Evolutionary conservation across 2,797 vertebrate genomes (phyloP).

Genomic region (Thaleichthys pacificus): DNA sequence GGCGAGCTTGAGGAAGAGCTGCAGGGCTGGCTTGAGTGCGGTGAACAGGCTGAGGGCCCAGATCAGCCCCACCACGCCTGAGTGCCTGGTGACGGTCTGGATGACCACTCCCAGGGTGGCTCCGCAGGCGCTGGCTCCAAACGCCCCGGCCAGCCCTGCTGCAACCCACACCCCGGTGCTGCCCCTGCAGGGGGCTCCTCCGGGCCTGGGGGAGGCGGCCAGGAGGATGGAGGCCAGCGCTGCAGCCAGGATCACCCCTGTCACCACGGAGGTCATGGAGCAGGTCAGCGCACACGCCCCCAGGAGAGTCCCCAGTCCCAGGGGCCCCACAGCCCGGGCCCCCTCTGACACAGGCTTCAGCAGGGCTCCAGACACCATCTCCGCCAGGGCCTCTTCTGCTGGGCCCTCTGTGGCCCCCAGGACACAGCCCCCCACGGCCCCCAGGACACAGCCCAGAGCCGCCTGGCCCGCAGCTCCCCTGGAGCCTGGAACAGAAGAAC

Average conservation of each 20-base stretch:
- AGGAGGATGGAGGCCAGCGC: constrained; percentile 50
- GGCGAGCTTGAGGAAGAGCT: constrained; percentile 45
- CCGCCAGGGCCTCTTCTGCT: constrained; percentile 46
- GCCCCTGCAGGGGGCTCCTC: too few relatives aligned
- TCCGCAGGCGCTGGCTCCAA: constrained; percentile 61
- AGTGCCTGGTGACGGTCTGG: constrained; percentile 57
- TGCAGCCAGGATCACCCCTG: constrained; percentile 65
- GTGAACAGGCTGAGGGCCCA: constrained; percentile 62
- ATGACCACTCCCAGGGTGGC: constrained; percentile 52
- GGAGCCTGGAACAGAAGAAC: constrained; percentile 41
- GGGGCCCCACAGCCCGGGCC: constrained; percentile 58
- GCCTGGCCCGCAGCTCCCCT: constrained; percentile 42
- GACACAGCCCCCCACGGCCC: constrained; percentile 64
- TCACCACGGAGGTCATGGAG: constrained; percentile 62
- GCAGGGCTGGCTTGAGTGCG: constrained; percentile 54
- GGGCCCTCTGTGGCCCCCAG: constrained; percentile 65
- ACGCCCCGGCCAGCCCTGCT: constrained; percentile 54
- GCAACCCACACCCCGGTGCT: constrained; percentile 46
- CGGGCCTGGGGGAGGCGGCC: neutral
- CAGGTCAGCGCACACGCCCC: constrained; percentile 67
- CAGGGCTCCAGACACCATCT: constrained; percentile 47
- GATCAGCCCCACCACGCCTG: constrained; percentile 59
- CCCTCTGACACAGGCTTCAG: constrained; percentile 62
- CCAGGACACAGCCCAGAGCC: constrained; percentile 59
- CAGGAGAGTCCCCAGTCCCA: constrained; percentile 67